Conservation (phyloP, 2,113 vertebrate genomes). For the Podocnemis expansa region DNA sequence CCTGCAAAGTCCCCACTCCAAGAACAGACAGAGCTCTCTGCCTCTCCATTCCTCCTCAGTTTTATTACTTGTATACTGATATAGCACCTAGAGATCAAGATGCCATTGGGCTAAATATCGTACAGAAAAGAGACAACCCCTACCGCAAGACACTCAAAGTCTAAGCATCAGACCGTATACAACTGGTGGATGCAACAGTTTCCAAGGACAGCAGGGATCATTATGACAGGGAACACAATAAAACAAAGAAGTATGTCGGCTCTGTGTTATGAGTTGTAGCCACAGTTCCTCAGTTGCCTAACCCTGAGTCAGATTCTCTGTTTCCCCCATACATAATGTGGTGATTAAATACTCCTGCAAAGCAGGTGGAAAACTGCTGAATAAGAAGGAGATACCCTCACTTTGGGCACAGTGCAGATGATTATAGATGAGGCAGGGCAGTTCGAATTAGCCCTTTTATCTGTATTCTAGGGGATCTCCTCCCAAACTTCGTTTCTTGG, state of each 20-base stretch:
- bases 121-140: neutral
- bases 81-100: neutral
- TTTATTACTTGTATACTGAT: neutral
- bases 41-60: rapidly evolving
- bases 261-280: rapidly evolving
- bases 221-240: neutral
- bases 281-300: rapidly evolving
- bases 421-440: too few relatives aligned
- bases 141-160: neutral
- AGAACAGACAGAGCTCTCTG: rapidly evolving
- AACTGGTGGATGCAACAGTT: neutral
- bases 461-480: neutral
- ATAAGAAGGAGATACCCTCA: neutral
- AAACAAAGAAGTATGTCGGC: rapidly evolving
- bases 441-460: neutral
- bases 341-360: neutral
- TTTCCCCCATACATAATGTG: rapidly evolving
- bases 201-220: neutral
- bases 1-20: neutral
- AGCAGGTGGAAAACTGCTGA: neutral
- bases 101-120: too few relatives aligned
- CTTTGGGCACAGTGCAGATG: too few relatives aligned
- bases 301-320: neutral
- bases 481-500: neutral
- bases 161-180: neutral